A percentile compares a stretch with the other conserved stretches of the same genome.
Conservation (phyloP, 1,140 invertebrate genomes). For the Hypothenemus hampei region DNA sequence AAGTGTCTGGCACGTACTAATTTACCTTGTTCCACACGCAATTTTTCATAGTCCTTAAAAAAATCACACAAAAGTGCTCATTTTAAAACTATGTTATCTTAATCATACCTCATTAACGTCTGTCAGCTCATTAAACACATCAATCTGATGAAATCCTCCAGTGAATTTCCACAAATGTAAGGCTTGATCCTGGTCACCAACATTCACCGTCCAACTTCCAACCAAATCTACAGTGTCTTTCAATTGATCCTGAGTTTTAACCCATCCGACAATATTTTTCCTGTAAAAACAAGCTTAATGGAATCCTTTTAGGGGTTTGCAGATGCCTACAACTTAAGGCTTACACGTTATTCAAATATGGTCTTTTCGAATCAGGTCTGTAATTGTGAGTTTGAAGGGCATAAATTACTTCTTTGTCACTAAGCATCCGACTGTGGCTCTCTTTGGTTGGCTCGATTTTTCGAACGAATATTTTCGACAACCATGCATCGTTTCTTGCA, state of each 20-base stretch:
- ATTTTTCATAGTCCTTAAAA: slow-evolving; percentile 67
- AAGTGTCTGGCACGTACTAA: slow-evolving; percentile 83
- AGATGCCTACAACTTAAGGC: slow-evolving; percentile 46
- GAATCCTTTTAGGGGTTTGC: background rate
- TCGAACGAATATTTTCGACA: slow-evolving; percentile 82
- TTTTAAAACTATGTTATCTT: too few relatives aligned
- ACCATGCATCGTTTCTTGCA: slow-evolving; percentile 71
- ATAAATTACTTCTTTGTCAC: slow-evolving; percentile 91
- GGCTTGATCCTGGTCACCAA: slow-evolving; percentile 97
- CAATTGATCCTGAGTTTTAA: slow-evolving; percentile 64
- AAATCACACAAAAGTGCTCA: too few relatives aligned
- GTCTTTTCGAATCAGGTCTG: slow-evolving; percentile 76
- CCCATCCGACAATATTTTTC: slow-evolving; percentile 71
- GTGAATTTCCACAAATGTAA: slow-evolving; percentile 92
- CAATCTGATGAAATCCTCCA: slow-evolving; percentile 86
- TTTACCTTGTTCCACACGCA: slow-evolving; percentile 76
- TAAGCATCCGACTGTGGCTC: slow-evolving; percentile 90
- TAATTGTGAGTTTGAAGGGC: slow-evolving; percentile 93
- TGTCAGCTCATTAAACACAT: slow-evolving; percentile 69
- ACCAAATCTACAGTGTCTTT: slow-evolving; percentile 70
- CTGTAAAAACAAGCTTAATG: slow-evolving; percentile 50
- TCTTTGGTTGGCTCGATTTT: slow-evolving; percentile 93
- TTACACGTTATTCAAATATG: slow-evolving; percentile 89
- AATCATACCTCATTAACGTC: slow-evolving; percentile 64
- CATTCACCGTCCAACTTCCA: slow-evolving; percentile 83